Evolutionary conservation across 2,113 vertebrate genomes (phyloP).

Genomic region (Anguilla rostrata): DNA sequence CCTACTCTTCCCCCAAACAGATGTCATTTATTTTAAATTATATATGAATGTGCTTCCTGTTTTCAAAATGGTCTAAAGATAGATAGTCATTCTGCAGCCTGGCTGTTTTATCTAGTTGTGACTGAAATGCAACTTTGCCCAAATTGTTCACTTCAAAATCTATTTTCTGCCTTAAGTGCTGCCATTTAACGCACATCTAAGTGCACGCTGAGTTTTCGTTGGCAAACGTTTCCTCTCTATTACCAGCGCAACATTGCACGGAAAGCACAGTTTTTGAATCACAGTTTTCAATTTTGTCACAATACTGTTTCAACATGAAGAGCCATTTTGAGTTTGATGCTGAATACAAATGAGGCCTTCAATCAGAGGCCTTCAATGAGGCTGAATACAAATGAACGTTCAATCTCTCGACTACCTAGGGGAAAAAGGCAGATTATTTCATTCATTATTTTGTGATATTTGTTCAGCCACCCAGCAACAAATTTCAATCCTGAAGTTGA

Average conservation of each 20-base stretch:
- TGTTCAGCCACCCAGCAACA: not conserved
- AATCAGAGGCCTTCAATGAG: too few relatives aligned
- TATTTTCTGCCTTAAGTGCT: not conserved
- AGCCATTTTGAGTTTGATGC: not conserved
- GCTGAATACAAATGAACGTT: not conserved
- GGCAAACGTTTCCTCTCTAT: not conserved
- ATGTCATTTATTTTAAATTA: not conserved
- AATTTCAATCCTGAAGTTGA: not conserved
- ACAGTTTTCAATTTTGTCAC: not conserved
- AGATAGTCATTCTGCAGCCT: not conserved
- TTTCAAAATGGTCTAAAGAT: not conserved
- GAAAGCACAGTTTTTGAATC: not conserved
- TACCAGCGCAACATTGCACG: not conserved
- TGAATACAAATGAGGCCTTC: not conserved
- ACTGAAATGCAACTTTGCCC: not conserved
- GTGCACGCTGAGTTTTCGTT: not conserved
- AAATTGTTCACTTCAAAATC: slow-evolving; percentile 1
- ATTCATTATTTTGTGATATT: not conserved
- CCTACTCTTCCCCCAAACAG: not conserved
- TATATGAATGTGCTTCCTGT: not conserved
- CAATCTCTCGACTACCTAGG: not conserved
- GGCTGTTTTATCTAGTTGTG: not conserved
- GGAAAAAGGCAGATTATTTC: not conserved
- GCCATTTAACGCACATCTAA: not conserved
- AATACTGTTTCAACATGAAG: not conserved